Percentiles rank a stretch among this genome's conserved stretches.
Evolutionary conservation across 1,140 invertebrate species (phyloP).

Genomic region (Eueides isabella): DNA sequence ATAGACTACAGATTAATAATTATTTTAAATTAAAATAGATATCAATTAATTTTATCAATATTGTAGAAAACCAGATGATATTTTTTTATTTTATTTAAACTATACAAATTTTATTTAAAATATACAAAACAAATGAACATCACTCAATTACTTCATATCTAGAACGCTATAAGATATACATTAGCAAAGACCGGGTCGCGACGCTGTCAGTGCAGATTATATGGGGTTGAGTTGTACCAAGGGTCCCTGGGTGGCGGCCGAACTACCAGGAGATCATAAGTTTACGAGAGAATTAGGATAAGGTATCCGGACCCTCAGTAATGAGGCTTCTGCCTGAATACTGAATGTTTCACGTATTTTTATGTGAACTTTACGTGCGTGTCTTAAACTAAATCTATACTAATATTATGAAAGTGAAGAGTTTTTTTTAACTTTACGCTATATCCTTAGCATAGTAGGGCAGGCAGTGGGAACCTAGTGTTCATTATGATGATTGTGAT

Average conservation of each 20-base stretch:
- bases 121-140: slow-evolving; percentile 12
- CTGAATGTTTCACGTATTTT: slow-evolving; percentile 10
- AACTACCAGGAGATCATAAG: slow-evolving; percentile 36
- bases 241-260: slow-evolving; percentile 56
- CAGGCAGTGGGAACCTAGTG: too few species aligned
- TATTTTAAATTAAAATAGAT: too few species aligned
- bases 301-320: slow-evolving; percentile 22
- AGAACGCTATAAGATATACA: slow-evolving; percentile 53
- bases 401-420: too few species aligned
- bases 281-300: slow-evolving; percentile 34
- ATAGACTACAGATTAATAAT: too few species aligned
- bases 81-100: not conserved
- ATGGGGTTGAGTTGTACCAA: slow-evolving; percentile 59
- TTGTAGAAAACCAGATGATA: too few species aligned
- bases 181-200: slow-evolving; percentile 49
- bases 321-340: slow-evolving; percentile 15
- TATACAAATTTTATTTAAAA: not conserved
- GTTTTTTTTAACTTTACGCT: too few species aligned
- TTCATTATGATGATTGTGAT: too few species aligned
- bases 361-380: not conserved
- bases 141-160: slow-evolving; percentile 17
- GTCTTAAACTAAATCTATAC: too few species aligned
- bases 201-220: slow-evolving; percentile 64
- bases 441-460: too few species aligned
- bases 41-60: too few species aligned